A percentile compares a stretch with the other conserved stretches of the same genome.
These are phyloP conservation scores for Cololabis saira DNA, from an alignment of 2,113 vertebrate species.

Conservation along the genomic window DNA sequence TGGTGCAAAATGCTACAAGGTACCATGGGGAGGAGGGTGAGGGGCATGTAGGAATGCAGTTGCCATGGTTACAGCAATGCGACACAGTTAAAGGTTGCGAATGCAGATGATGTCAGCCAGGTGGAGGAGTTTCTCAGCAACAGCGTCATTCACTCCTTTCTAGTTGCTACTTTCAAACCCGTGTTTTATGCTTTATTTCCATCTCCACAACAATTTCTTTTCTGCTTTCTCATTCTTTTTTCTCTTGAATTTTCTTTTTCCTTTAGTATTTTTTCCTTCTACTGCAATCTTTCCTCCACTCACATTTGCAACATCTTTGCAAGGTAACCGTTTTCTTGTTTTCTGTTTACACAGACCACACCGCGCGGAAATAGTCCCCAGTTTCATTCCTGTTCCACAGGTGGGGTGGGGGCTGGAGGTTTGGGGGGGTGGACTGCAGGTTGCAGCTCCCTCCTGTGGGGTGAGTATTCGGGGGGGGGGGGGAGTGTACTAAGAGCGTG, in stretches of 20 bases:
- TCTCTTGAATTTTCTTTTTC: background rate
- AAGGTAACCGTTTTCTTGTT: background rate
- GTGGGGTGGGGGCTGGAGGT: conserved; percentile 1
- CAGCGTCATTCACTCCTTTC: conserved; percentile 71
- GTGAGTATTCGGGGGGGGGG: conserved; percentile 10
- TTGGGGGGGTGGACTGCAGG: conserved; percentile 2
- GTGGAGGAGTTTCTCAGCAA: conserved; percentile 72
- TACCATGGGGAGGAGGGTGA: background rate
- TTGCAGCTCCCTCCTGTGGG: conserved; percentile 22
- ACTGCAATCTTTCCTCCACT: conserved; percentile 22
- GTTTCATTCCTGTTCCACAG: conserved; percentile 31
- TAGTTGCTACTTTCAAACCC: conserved; percentile 6
- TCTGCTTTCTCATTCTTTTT: no score
- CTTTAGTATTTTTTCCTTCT: background rate
- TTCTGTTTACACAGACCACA: conserved; percentile 6
- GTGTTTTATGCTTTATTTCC: background rate
- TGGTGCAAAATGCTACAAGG: conserved; percentile 29
- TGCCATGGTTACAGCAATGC: conserved; percentile 36
- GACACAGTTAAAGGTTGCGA: conserved; percentile 35
- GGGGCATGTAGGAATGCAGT: conserved; percentile 26
- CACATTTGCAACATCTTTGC: conserved; percentile 19
- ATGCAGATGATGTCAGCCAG: conserved; percentile 21
- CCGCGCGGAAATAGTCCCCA: conserved; percentile 9
- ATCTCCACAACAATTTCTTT: background rate
- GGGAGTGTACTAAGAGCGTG: conserved; percentile 7